These are phyloP conservation scores for Brienomyrus brachyistius DNA, from an alignment of 2,113 vertebrate genomes.

Conservation along the genomic window DNA sequence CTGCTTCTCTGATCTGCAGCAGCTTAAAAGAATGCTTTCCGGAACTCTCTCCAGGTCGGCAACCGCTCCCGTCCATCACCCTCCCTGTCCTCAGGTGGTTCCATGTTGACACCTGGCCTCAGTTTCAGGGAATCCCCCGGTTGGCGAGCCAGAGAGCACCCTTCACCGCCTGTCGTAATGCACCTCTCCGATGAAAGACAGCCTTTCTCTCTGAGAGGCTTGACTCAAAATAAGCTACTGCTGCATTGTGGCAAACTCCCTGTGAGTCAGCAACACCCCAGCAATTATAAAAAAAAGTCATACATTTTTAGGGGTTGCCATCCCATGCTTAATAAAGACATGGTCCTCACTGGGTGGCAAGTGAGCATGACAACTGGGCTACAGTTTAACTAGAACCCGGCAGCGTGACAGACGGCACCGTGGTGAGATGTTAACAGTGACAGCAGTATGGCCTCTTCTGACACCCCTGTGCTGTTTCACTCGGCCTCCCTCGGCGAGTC, in stretches of 20 bases:
- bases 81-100: not conserved
- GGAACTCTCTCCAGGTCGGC: not conserved
- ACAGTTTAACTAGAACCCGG: not conserved
- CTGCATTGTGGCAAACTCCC: not conserved
- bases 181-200: not conserved
- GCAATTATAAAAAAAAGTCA: not conserved
- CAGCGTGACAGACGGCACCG: not conserved
- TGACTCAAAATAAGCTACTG: not conserved
- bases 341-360: not conserved
- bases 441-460: not conserved
- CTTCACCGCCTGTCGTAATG: not conserved
- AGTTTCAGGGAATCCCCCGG: not conserved
- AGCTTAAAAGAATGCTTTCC: not conserved
- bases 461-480: not conserved
- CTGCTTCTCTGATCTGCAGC: not conserved
- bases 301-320: not conserved
- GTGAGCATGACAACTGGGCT: not conserved
- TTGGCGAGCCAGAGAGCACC: not conserved
- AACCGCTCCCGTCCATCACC: not conserved
- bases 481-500: not conserved
- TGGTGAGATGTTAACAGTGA: not conserved
- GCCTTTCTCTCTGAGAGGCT: not conserved
- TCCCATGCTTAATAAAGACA: not conserved
- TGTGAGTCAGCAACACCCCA: not conserved
- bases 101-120: not conserved